Evolutionary conservation across 2,888 invertebrate species (phyloP).

Genomic region (Aradus depressus): DNA sequence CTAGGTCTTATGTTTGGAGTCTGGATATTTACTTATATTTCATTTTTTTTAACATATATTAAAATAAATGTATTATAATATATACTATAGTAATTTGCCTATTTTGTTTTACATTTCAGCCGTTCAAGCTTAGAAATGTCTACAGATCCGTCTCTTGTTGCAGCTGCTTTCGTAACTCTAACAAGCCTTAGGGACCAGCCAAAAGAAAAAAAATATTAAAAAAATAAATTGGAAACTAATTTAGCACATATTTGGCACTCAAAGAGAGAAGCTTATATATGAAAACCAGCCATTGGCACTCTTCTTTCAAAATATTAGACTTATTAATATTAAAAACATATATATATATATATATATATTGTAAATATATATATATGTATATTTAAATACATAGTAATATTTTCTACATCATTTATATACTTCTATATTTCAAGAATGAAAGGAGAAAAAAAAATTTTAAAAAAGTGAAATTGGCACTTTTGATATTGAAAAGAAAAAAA

Average conservation of each 20-base stretch:
- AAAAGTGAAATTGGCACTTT: slow-evolving; percentile 2
- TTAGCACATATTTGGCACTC: slow-evolving; percentile 17
- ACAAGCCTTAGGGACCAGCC: slow-evolving; percentile 18
- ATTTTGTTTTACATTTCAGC: slow-evolving; percentile 8
- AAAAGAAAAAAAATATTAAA: too few relatives aligned
- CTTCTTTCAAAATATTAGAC: too few relatives aligned
- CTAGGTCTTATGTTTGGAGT: too few relatives aligned
- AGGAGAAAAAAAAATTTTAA: slow-evolving; percentile 1
- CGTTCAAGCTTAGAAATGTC: slow-evolving; percentile 14
- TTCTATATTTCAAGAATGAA: slow-evolving; percentile 4
- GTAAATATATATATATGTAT: slow-evolving; percentile 8
- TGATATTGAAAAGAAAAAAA: slow-evolving; percentile 1
- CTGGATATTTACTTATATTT: not conserved
- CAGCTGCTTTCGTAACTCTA: slow-evolving; percentile 12
- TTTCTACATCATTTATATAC: slow-evolving; percentile 15
- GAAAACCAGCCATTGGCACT: too few relatives aligned
- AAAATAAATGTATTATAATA: too few relatives aligned
- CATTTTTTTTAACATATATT: not conserved
- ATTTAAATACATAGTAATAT: slow-evolving; percentile 16
- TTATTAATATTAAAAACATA: slow-evolving; percentile 5
- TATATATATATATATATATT: slow-evolving; percentile 11
- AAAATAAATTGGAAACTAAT: too few relatives aligned
- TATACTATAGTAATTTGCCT: not conserved
- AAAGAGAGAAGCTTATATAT: slow-evolving; percentile 16
- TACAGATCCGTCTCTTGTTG: slow-evolving; percentile 15